These are phyloP conservation scores for Macrochelys suwanniensis DNA, from an alignment of 2,797 vertebrate species.

Conservation along the genomic window DNA sequence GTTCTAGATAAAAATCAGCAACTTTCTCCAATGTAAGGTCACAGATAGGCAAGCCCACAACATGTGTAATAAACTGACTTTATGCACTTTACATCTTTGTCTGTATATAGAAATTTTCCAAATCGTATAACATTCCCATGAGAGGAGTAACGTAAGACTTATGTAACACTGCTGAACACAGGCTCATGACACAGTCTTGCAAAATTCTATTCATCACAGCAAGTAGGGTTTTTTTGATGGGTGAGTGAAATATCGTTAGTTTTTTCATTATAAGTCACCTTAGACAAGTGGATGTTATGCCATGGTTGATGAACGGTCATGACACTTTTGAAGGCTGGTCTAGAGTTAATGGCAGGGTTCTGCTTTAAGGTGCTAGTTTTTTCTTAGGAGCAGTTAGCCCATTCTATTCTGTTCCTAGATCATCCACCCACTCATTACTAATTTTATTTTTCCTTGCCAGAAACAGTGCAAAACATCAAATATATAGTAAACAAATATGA, in stretches of 20 bases:
- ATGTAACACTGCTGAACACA: neutral
- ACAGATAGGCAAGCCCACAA: neutral
- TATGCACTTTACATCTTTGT: neutral
- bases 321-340: neutral
- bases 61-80: neutral
- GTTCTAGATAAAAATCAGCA: neutral
- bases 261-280: slow-evolving; percentile 24
- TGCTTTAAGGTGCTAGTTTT: slow-evolving; percentile 25
- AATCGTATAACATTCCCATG: neutral
- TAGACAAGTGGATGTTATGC: slow-evolving; percentile 26
- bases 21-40: neutral
- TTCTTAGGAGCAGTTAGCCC: neutral
- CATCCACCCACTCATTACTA: neutral
- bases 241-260: neutral
- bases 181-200: neutral
- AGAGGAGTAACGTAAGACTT: neutral
- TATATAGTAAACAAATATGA: neutral
- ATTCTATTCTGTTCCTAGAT: slow-evolving; percentile 7
- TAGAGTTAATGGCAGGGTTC: slow-evolving; percentile 44
- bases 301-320: slow-evolving; percentile 20
- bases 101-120: neutral
- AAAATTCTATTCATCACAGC: neutral
- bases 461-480: neutral
- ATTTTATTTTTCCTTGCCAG: neutral
- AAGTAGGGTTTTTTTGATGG: neutral